A percentile compares a stretch with the other conserved stretches of the same genome.
phyloP scores from a whole-genome alignment of 1,140 invertebrate genomes.

The Ceratitis capitata region DNA sequence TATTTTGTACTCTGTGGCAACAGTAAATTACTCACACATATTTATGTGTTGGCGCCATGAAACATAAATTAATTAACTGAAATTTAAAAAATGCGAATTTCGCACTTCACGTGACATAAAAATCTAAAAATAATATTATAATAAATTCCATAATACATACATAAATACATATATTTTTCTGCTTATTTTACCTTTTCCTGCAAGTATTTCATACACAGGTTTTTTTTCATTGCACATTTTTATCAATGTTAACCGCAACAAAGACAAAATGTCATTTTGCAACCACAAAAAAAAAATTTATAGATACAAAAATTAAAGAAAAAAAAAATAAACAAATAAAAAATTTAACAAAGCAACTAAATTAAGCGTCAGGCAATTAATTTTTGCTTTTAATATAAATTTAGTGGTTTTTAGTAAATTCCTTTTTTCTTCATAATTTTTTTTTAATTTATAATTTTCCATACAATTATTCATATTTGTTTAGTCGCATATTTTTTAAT shows the following conservation, averaged over 20 bases:
- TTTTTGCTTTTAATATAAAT: background rate
- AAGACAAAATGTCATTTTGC: background rate
- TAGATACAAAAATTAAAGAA: background rate
- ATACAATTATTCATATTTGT: background rate
- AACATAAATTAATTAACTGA: conserved; percentile 10
- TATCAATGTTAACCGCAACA: background rate
- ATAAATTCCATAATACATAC: too few relatives aligned
- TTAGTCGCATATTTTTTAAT: background rate
- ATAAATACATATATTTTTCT: background rate
- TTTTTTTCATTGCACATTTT: background rate
- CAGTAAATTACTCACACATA: background rate
- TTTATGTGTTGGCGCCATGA: background rate
- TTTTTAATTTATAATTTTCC: too few relatives aligned
- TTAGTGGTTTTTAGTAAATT: too few relatives aligned
- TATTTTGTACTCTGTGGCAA: background rate
- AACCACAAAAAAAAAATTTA: background rate
- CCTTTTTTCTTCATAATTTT: background rate
- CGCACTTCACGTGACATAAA: too few relatives aligned
- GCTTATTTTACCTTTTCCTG: background rate
- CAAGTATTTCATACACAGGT: too few relatives aligned
- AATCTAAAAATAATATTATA: too few relatives aligned
- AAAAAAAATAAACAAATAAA: background rate
- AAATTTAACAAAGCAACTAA: background rate
- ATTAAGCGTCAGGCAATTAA: background rate
- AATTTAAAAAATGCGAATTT: background rate